Base-by-base conservation (phyloP, 2,888 invertebrate genomes). In the Aphodius sticticus region DNA sequence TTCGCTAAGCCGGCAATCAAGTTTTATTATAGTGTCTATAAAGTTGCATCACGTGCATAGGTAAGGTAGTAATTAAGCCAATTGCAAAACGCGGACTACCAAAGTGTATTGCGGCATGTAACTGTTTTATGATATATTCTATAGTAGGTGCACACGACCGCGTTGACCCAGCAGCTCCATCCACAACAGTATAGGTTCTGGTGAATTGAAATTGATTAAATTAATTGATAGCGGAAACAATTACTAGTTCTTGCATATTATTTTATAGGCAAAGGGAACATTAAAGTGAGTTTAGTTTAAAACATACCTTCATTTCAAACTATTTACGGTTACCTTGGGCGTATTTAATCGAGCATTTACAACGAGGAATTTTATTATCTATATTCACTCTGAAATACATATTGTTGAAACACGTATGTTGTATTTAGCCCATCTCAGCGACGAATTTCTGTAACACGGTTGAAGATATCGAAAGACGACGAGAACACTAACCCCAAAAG, bases 1-100 rank as follows among this genome's bases (percentile, higher is more conserved):
- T 37, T 35, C 74, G 74, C 71, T 71, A 71, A 35, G 74, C 35
- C 74, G 74, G 74, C 78, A 78, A 78, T 78, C 71, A 78, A 78
- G 71, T 72, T 78, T 78, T 78, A 78, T 78, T 78, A 78, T 78
- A 71, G 53, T 78, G 71, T 69, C 69, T 72, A 78, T 78, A 78
- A 78, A 78, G 78, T 78, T 78, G 78, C 74, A 78, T 72, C 78
- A 78, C 69, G 74, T 37, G 74, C 74, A 74, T 74, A 74, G 74
- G 74, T 74, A 74, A 74, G 74, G 37, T 74, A 74, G 74, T 74
- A 74, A 74, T 74, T 74, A 74, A 74, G 74, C 74, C 74, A 74
- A 74, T 74, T 74, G 74, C 74, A 74, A 74, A 35, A 74, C 36
- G 36, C 74, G 74, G 15, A 74, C 74, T 74, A 74, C 74, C 74